These are phyloP conservation scores for Villa cingulata DNA, from an alignment of 2,888 invertebrate species.

Conservation along the genomic window DNA sequence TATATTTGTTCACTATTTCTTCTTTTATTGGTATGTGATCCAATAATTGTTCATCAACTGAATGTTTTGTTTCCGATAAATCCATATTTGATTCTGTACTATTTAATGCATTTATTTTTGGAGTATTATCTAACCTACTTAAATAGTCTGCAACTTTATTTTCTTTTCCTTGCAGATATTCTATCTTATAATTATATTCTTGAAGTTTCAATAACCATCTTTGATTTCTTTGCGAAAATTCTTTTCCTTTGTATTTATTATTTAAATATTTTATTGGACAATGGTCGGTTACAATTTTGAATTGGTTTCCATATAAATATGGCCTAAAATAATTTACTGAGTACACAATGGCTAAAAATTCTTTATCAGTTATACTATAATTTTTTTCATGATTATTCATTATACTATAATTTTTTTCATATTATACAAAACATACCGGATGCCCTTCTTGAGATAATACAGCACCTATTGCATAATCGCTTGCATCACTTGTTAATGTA, in stretches of 20 bases:
- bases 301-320: slow-evolving; percentile 11
- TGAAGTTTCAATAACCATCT: slow-evolving; percentile 9
- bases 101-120: slow-evolving; percentile 5
- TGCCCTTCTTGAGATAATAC: too few species aligned
- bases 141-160: slow-evolving; percentile 14
- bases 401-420: too few species aligned
- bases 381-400: slow-evolving; percentile 4
- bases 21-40: too few species aligned
- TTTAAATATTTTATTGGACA: slow-evolving; percentile 11
- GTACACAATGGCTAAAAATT: slow-evolving; percentile 2
- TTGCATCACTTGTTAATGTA: slow-evolving; percentile 12
- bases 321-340: slow-evolving; percentile 11
- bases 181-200: slow-evolving; percentile 13
- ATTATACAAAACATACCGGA: too few species aligned
- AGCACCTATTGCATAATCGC: slow-evolving; percentile 10
- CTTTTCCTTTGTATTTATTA: slow-evolving; percentile 11
- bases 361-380: slow-evolving; percentile 4
- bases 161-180: slow-evolving; percentile 12
- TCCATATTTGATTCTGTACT: slow-evolving; percentile 10
- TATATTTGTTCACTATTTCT: slow-evolving; percentile 13
- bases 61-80: slow-evolving; percentile 7
- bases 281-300: slow-evolving; percentile 12
- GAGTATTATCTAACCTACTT: slow-evolving; percentile 10
- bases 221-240: slow-evolving; percentile 10
- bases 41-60: too few species aligned